Base-by-base conservation (phyloP, 2,113 vertebrate species). In the Opisthocomus hoazin region DNA sequence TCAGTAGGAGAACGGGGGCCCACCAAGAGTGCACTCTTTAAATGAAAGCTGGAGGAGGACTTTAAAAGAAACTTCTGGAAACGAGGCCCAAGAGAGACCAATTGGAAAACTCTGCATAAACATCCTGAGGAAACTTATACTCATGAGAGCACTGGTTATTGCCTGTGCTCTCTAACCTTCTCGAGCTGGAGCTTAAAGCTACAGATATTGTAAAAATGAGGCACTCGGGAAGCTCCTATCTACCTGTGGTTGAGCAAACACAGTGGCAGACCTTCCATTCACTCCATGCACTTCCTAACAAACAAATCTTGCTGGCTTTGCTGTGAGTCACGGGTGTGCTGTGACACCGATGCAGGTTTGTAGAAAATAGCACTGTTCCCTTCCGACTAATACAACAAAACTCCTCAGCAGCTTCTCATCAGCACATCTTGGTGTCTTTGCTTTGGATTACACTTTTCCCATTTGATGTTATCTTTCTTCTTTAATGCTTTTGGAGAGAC, bases 401-500 rank as follows among this genome's bases (percentile, higher is more conserved):
- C n/a, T 91, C 11, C 1, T 85, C 92, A 69, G 24, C 89, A 87
- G 84, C 94, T 87, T 83, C 89, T 89, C 86, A 54, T 43, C 53
- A 20, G 2, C 26, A 36, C 61, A 12, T 5, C 12, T 4, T 5
- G 65, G 94, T 5, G n/a, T 57, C 89, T 80, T 58, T 71, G 68
- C 63, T 86, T 46, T 65, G 89, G 66, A 37, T 87, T 65, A 4
- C 89, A 48, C 87, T 57, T 53, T 75, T 45, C 57, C 89, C 30
- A 0, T 92, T 82, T 94, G 77, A 93, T 2, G 37, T 89, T 96
- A 10, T 89, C 77, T 96, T 92, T 96, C 94, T 93, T 75, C 92
- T 85, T 91, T 92, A 94, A 89, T 83, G 96, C 87, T 87, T 57
- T 94, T 95, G 96, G 95, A 93, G 78, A 85, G 77, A 83, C 93